phyloP scores from a whole-genome alignment of 2,113 vertebrate genomes.

The Ochotona curzoniae region DNA sequence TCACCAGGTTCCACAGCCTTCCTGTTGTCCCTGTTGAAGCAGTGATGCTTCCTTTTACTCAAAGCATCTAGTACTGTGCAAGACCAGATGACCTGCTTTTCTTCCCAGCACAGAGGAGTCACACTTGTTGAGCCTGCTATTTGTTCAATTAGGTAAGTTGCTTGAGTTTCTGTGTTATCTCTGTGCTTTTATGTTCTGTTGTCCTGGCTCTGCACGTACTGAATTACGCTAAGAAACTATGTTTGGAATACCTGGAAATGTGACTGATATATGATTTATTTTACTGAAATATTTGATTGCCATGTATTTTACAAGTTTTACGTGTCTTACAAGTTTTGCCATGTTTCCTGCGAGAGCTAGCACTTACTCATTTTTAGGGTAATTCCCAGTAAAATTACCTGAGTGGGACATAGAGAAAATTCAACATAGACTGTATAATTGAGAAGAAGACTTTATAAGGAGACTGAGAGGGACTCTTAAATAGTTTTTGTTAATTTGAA shows the following conservation, averaged over 20 bases:
- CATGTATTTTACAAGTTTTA: too few species aligned
- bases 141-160: neutral
- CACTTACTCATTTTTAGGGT: neutral
- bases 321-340: neutral
- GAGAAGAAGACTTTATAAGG: neutral
- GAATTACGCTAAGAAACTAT: neutral
- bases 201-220: neutral
- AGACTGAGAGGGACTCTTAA: neutral
- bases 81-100: neutral
- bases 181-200: neutral
- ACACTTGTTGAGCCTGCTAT: neutral
- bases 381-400: neutral
- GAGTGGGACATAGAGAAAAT: neutral
- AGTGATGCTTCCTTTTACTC: neutral
- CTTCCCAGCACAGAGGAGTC: neutral
- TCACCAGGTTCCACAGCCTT: neutral
- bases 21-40: neutral
- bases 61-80: neutral
- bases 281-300: neutral
- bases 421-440: neutral
- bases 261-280: neutral
- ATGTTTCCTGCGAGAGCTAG: neutral
- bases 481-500: neutral
- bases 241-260: conserved; percentile 15
- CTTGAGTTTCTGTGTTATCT: neutral